A percentile compares a stretch with the other conserved stretches of the same genome.
Conservation (phyloP, 2,888 invertebrate species). For the Sepiola atlantica region DNA sequence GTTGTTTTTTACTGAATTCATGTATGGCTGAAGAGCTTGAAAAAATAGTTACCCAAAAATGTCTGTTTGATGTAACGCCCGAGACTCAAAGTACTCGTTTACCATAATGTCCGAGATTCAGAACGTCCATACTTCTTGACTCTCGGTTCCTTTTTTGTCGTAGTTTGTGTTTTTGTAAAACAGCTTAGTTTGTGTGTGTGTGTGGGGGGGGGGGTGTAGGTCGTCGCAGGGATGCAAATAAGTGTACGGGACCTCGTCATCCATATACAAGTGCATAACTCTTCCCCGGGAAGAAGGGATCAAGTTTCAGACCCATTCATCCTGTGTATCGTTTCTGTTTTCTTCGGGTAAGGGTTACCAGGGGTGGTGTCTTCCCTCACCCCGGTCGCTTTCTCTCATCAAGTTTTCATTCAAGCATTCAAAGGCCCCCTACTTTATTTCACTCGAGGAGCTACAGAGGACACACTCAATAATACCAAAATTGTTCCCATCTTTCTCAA, state of each 20-base stretch:
- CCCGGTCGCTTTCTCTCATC: neutral
- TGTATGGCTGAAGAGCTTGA: too few relatives aligned
- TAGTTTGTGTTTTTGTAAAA: neutral
- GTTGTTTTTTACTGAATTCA: too few relatives aligned
- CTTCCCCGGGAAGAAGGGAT: neutral
- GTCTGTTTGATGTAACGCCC: too few relatives aligned
- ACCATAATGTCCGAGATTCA: too few relatives aligned
- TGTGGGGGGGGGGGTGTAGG: neutral
- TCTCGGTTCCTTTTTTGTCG: too few relatives aligned
- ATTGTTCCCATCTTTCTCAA: too few relatives aligned
- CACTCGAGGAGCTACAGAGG: neutral
- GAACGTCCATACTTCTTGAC: too few relatives aligned
- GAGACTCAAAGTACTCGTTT: too few relatives aligned
- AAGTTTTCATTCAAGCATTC: neutral
- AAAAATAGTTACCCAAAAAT: too few relatives aligned
- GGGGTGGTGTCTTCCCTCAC: neutral
- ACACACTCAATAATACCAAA: neutral
- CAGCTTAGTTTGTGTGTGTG: neutral
- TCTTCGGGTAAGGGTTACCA: neutral
- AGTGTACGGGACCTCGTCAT: neutral
- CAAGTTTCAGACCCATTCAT: neutral
- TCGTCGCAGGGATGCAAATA: neutral
- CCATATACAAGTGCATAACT: conserved; percentile 32
- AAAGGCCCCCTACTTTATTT: neutral
- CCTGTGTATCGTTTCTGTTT: neutral